Percentiles rank a stretch among this genome's conserved stretches.
phyloP scores from a whole-genome alignment of 2,888 invertebrate species.

The Apamea anceps region DNA sequence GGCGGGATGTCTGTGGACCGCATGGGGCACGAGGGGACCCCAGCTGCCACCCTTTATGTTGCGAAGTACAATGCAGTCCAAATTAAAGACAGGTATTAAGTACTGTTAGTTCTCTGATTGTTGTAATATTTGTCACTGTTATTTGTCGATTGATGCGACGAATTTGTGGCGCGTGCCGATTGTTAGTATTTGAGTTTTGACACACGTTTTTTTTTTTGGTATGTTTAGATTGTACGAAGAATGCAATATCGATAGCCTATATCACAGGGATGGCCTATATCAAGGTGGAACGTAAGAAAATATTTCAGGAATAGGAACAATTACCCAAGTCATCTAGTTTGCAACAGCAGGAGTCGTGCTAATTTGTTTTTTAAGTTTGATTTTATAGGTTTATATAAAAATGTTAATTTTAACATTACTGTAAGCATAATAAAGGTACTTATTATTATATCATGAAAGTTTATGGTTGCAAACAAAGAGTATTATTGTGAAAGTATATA shows the following conservation, averaged over 20 bases:
- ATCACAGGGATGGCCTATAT: no score
- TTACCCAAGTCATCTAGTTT: neutral
- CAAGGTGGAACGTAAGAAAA: neutral
- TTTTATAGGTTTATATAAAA: neutral
- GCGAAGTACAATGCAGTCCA: conserved; percentile 79
- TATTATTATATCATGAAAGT: neutral
- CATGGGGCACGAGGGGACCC: conserved; percentile 74
- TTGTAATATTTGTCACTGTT: conserved; percentile 66
- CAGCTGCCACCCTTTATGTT: conserved; percentile 84
- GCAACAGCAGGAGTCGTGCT: neutral
- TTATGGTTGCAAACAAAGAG: neutral
- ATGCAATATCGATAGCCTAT: neutral
- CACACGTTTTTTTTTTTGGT: neutral
- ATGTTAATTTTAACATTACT: neutral
- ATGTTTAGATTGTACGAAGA: neutral
- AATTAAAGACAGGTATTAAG: conserved; percentile 84
- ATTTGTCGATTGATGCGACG: conserved; percentile 62
- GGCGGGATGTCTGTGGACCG: conserved; percentile 79
- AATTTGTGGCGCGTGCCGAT: conserved; percentile 76
- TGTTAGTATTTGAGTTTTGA: conserved; percentile 31
- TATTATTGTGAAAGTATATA: neutral
- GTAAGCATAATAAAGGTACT: neutral
- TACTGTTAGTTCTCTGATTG: conserved; percentile 73
- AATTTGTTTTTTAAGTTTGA: neutral
- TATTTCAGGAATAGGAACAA: neutral